Percentiles rank a stretch among this genome's conserved stretches.
These are phyloP conservation scores for Alcis repandata DNA, from an alignment of 2,888 invertebrate species.

Conservation along the genomic window DNA sequence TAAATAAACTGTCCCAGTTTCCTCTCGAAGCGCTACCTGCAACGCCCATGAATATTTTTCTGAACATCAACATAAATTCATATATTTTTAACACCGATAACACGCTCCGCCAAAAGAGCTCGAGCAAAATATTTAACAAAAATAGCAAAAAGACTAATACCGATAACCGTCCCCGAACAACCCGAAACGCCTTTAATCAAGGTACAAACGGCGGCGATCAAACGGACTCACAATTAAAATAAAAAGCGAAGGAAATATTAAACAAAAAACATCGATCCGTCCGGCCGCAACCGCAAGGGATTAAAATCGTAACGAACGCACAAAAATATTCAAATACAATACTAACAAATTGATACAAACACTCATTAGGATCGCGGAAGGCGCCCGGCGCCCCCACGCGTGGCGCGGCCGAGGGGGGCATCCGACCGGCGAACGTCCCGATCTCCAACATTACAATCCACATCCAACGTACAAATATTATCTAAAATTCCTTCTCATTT, in stretches of 20 bases:
- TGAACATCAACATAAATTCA: slow-evolving; percentile 36
- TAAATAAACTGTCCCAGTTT: slow-evolving; percentile 51
- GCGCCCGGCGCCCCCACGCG: slow-evolving; percentile 59
- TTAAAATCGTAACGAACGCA: slow-evolving; percentile 85
- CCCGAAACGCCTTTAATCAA: slow-evolving; percentile 76
- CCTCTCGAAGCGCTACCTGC: slow-evolving; percentile 37
- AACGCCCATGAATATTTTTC: slow-evolving; percentile 42
- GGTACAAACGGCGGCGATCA: slow-evolving; percentile 73
- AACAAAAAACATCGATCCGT: slow-evolving; percentile 80
- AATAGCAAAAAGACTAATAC: slow-evolving; percentile 25
- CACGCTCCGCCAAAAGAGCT: slow-evolving; percentile 12
- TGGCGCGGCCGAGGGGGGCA: slow-evolving; percentile 47
- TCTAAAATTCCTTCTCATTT: slow-evolving; percentile 88
- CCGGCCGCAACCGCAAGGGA: slow-evolving; percentile 77
- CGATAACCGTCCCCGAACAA: slow-evolving; percentile 56
- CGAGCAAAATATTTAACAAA: slow-evolving; percentile 11
- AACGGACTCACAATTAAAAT: slow-evolving; percentile 68
- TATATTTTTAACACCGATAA: slow-evolving; percentile 35
- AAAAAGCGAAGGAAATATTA: slow-evolving; percentile 68
- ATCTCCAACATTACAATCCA: slow-evolving; percentile 85
- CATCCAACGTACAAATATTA: slow-evolving; percentile 87
- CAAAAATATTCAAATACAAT: slow-evolving; percentile 87
- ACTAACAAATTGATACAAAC: slow-evolving; percentile 87
- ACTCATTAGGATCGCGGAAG: slow-evolving; percentile 85
- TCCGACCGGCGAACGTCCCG: slow-evolving; percentile 59